Evolutionary conservation across 2,113 vertebrate species (phyloP).

Genomic region (Sphaerodactylus townsendi): DNA sequence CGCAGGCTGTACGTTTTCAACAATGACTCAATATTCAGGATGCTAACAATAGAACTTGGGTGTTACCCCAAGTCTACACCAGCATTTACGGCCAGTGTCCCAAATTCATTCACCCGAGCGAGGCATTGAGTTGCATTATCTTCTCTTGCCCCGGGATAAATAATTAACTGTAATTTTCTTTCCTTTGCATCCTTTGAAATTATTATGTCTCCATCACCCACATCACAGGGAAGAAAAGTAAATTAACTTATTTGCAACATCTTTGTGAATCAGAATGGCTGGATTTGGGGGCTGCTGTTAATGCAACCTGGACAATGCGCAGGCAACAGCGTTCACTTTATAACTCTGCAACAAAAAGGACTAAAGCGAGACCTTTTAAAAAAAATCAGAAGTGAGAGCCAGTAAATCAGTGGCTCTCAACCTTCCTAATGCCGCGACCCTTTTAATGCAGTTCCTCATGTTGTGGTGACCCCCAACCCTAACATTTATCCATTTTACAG

Average conservation of each 20-base stretch:
- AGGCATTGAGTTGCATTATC: slow-evolving; percentile 1
- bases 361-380: too few species aligned
- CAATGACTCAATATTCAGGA: slow-evolving; percentile 1
- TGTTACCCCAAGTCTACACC: neutral
- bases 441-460: too few species aligned
- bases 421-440: too few species aligned
- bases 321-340: too few species aligned
- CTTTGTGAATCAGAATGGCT: slow-evolving; percentile 32
- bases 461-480: too few species aligned
- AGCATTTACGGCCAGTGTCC: slow-evolving; percentile 18
- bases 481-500: too few species aligned
- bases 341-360: too few species aligned
- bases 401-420: too few species aligned
- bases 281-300: neutral
- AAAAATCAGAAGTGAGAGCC: too few species aligned
- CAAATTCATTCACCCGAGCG: slow-evolving; percentile 29
- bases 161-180: slow-evolving; percentile 41
- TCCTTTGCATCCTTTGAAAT: slow-evolving; percentile 16
- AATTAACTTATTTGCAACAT: slow-evolving; percentile 27
- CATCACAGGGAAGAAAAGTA: slow-evolving; percentile 24
- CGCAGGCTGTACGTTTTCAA: slow-evolving; percentile 4
- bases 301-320: neutral
- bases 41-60: neutral
- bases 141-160: slow-evolving; percentile 10
- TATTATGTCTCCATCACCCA: slow-evolving; percentile 29